Evolutionary conservation across 2,113 vertebrate species (phyloP).

Genomic region (Propithecus coquereli): DNA sequence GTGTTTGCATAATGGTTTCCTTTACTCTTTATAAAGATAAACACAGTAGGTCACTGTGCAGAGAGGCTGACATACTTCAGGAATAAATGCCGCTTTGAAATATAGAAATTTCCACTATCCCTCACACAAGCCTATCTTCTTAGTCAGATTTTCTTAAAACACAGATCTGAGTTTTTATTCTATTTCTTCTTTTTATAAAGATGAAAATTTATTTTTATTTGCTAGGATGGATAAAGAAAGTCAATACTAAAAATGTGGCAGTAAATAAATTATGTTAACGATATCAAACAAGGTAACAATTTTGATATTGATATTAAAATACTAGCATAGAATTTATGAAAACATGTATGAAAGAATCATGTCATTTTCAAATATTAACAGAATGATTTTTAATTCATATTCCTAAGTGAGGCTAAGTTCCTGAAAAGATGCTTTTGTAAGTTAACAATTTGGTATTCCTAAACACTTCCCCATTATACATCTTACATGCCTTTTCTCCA

Average conservation of each 20-base stretch:
- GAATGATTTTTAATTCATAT: background rate
- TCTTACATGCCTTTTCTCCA: background rate
- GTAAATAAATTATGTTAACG: background rate
- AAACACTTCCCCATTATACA: background rate
- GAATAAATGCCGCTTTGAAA: conserved; percentile 24
- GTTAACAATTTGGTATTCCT: background rate
- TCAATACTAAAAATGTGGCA: background rate
- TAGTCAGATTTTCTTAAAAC: background rate
- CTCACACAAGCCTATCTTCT: background rate
- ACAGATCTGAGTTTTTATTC: background rate
- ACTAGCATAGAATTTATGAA: background rate
- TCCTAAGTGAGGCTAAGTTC: background rate
- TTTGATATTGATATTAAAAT: background rate
- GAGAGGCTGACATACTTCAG: background rate
- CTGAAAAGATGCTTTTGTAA: background rate
- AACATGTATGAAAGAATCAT: background rate
- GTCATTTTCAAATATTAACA: conserved; percentile 24
- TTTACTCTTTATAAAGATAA: conserved; percentile 65
- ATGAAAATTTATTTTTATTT: background rate
- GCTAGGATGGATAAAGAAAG: background rate
- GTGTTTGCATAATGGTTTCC: conserved; percentile 16
- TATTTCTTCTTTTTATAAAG: background rate
- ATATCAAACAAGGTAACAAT: background rate
- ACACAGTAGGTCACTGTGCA: conserved; percentile 32
- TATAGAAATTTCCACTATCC: background rate